phyloP scores from a whole-genome alignment of 2,113 vertebrate species.

The Tychaedon coryphoeus region DNA sequence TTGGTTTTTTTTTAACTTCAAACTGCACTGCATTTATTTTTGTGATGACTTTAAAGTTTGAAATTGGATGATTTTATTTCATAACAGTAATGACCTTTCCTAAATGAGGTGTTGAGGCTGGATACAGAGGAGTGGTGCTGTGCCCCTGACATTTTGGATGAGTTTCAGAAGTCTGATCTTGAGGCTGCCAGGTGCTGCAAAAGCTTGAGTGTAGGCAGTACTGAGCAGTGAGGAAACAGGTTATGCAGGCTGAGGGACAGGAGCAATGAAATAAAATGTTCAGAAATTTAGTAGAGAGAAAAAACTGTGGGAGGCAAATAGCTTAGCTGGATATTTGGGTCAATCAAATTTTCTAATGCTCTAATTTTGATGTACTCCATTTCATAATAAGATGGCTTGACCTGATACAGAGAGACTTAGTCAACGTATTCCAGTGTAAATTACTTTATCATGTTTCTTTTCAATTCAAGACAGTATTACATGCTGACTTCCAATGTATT shows the following conservation, averaged over 20 bases:
- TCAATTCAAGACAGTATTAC: neutral
- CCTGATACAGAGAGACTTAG: conserved; percentile 21
- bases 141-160: neutral
- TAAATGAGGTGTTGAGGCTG: neutral
- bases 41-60: neutral
- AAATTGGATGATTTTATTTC: neutral
- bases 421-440: neutral
- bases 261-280: neutral
- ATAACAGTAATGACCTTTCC: neutral
- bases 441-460: neutral
- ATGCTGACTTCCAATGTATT: neutral
- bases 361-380: conserved; percentile 39
- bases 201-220: neutral
- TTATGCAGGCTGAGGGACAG: neutral
- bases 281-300: neutral
- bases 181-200: neutral
- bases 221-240: neutral
- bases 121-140: neutral
- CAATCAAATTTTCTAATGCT: conserved; percentile 25
- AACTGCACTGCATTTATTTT: neutral
- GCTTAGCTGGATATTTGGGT: neutral
- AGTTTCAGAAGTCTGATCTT: neutral
- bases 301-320: neutral
- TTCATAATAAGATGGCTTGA: conserved; percentile 58
- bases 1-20: neutral